These are phyloP conservation scores for Corynorhinus townsendii DNA, from an alignment of 2,113 vertebrate genomes.

Conservation along the genomic window DNA sequence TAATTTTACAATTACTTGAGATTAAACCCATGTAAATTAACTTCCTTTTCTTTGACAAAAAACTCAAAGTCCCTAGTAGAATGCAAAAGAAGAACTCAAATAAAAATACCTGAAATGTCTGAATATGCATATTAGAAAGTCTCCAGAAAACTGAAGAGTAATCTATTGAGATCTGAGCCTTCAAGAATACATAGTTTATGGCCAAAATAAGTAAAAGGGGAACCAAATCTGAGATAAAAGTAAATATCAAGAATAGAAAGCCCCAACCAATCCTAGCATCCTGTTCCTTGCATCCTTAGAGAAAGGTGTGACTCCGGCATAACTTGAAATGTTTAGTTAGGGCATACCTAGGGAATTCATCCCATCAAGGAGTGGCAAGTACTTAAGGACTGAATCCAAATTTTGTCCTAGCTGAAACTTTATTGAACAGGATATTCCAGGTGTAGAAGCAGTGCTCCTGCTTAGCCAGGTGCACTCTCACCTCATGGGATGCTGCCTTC, in stretches of 20 bases:
- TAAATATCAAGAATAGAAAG: constrained; percentile 20
- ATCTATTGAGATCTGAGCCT: neutral
- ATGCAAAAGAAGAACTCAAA: neutral
- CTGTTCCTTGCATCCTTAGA: neutral
- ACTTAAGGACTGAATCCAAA: neutral
- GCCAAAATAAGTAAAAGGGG: neutral
- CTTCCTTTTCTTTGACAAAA: neutral
- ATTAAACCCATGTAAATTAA: neutral
- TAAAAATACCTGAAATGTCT: neutral
- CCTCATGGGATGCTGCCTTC: neutral
- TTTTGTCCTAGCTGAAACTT: neutral
- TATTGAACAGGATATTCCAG: neutral
- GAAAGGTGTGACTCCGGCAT: neutral
- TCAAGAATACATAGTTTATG: neutral
- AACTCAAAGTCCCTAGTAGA: neutral
- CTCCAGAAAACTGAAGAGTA: neutral
- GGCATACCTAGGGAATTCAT: neutral
- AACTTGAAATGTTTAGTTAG: neutral
- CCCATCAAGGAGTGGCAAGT: neutral
- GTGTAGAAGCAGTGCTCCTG: neutral
- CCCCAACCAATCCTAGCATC: neutral
- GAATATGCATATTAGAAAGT: neutral
- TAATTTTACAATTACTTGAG: neutral
- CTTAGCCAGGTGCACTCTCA: neutral
- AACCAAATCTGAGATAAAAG: neutral